These are phyloP conservation scores for Rhizomys pruinosus DNA, from an alignment of 2,113 vertebrate species.

Conservation along the genomic window DNA sequence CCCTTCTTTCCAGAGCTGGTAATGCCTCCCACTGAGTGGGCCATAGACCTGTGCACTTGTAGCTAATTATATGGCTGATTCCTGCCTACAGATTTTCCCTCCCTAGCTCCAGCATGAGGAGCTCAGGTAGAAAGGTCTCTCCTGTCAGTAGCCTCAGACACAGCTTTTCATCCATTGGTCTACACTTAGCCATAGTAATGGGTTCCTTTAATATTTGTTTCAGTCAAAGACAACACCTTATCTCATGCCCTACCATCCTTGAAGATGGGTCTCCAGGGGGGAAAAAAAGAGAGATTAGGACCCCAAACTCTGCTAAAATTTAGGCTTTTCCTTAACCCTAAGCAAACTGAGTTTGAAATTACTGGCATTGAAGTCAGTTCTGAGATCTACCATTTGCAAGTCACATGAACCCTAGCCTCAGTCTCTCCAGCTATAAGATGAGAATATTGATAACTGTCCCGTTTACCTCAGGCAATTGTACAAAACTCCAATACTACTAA, in stretches of 20 bases:
- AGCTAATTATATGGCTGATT: background rate
- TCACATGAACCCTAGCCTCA: background rate
- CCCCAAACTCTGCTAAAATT: background rate
- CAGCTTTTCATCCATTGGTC: background rate
- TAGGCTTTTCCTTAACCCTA: background rate
- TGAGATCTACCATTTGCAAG: background rate
- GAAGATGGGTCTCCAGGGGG: background rate
- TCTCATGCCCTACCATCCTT: background rate
- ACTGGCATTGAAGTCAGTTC: background rate
- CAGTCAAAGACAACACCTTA: background rate
- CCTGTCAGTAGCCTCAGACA: background rate
- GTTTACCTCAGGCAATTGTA: background rate
- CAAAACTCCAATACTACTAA: background rate
- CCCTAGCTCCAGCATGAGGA: background rate
- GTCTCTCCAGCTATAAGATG: background rate
- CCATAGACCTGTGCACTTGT: rapidly evolving
- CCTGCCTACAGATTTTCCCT: background rate
- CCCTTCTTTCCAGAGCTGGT: rapidly evolving
- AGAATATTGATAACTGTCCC: background rate
- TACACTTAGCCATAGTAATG: background rate
- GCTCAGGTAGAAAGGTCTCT: background rate
- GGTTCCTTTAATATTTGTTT: background rate
- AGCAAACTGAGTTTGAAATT: background rate
- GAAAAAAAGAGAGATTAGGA: too few relatives aligned
- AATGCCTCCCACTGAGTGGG: rapidly evolving